Conservation (phyloP, 2,113 vertebrate species). For the Psittacula cyanocephala region DNA sequence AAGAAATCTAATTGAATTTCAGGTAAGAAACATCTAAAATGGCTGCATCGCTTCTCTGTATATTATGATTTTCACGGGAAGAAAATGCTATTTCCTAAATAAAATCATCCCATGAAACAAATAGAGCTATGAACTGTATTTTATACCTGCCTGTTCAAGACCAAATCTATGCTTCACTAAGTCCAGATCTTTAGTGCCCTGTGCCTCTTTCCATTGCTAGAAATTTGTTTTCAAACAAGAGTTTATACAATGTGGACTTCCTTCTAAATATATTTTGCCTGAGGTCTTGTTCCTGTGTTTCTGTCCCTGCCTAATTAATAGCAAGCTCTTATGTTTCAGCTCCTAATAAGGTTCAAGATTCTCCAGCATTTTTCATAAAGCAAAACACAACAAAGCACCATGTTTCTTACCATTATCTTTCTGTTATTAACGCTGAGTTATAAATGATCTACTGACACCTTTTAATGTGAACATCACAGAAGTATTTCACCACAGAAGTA, state of each 20-base stretch:
- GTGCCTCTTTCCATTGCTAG: not conserved
- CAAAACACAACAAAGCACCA: not conserved
- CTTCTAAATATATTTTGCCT: not conserved
- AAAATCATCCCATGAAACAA: not conserved
- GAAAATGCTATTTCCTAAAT: not conserved
- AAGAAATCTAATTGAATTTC: not conserved
- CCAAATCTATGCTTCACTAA: not conserved
- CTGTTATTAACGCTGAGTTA: not conserved
- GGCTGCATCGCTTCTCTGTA: not conserved
- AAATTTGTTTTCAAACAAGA: not conserved
- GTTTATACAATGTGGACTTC: not conserved
- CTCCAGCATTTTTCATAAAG: not conserved
- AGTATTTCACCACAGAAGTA: not conserved
- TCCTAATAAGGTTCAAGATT: not conserved
- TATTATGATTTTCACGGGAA: not conserved
- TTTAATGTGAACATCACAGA: not conserved
- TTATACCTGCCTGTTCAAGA: not conserved
- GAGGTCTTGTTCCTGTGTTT: not conserved
- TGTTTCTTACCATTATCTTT: not conserved
- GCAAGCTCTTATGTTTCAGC: not conserved
- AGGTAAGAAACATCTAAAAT: not conserved
- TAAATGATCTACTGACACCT: not conserved
- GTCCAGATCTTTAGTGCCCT: not conserved
- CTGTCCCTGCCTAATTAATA: not conserved
- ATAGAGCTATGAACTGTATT: not conserved